Evolutionary conservation across 1,140 invertebrate species (phyloP), one percentile per base, ranked within the genome.

Genomic region (Mizuhopecten yessoensis): DNA sequence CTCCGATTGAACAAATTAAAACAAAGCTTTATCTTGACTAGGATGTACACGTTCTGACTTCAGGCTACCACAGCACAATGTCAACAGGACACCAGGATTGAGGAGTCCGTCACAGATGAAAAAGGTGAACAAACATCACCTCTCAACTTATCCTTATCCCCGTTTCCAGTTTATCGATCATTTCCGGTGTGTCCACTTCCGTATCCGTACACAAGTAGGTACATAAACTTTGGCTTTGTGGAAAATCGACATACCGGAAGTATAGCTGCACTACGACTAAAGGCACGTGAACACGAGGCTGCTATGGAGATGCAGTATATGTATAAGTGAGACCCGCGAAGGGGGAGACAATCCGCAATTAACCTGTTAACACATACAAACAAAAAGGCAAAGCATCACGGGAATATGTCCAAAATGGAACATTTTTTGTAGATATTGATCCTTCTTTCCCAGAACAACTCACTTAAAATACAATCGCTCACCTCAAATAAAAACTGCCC

Each of bases 201-300:
- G 23, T 75, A 75, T 75, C 57, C 57, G 11, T 75, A 17, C 29
- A 75, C 57, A 75, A 29, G 9, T 75, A 75, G 57, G 29, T 75
- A 75, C n/a, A 75, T 75, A 75, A 75, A 57, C 23, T 75, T 57
- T 42, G 87, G 90, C 33, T 33, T 91, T 29, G 75, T 91, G 23
- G 94, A 94, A 86, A 45, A 86, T 57, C 97, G 98, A 92, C 97
- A 98, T 91, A 98, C 98, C 93, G 98, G 98, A 34, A 99, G 98
- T 94, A 99, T 99, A 92, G 98, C 98, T 0, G 98, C 98, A 0
- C 96, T 99, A 9, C 97, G 99, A 92, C 97, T 99, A 89, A 99
- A 99, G 94, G 99, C 99, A 0, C 97, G 98, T 10, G 98, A 99
- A 96, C 98, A 99, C 96, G 98, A 99, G 95, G 96, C 99, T 11